phyloP scores from a whole-genome alignment of 2,797 vertebrate genomes.

The Gila robusta region DNA sequence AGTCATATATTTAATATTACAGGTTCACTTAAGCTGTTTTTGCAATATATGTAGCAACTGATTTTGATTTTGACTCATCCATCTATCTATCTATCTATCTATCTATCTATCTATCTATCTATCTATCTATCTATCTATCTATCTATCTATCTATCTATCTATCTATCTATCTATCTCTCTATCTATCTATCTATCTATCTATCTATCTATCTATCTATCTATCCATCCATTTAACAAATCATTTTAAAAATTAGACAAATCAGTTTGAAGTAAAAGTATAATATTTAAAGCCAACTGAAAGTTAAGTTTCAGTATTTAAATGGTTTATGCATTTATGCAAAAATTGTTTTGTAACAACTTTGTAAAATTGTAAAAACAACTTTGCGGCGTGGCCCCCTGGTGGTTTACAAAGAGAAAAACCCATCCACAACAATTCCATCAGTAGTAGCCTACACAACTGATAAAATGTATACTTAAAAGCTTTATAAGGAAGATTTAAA shows the following conservation, averaged over 20 bases:
- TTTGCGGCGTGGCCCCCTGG: not conserved
- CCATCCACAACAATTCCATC: not conserved
- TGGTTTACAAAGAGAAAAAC: not conserved
- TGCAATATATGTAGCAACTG: not conserved
- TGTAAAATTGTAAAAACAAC: not conserved
- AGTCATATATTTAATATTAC: not conserved
- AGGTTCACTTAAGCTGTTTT: not conserved
- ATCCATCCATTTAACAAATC: no score
- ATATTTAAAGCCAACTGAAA: not conserved
- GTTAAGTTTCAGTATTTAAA: not conserved
- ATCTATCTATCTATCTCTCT: no score
- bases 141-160: no score
- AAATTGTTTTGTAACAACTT: no score
- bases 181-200: no score
- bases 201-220: no score
- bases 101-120: no score
- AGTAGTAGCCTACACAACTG: not conserved
- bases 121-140: no score
- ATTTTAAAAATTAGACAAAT: no score
- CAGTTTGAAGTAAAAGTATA: no score
- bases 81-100: no score
- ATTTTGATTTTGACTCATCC: no score
- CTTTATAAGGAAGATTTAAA: not conserved
- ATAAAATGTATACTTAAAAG: not conserved
- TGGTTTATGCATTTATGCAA: not conserved